Base-by-base conservation (phyloP, 2,113 vertebrate genomes). In the Tachuris rubrigastra region DNA sequence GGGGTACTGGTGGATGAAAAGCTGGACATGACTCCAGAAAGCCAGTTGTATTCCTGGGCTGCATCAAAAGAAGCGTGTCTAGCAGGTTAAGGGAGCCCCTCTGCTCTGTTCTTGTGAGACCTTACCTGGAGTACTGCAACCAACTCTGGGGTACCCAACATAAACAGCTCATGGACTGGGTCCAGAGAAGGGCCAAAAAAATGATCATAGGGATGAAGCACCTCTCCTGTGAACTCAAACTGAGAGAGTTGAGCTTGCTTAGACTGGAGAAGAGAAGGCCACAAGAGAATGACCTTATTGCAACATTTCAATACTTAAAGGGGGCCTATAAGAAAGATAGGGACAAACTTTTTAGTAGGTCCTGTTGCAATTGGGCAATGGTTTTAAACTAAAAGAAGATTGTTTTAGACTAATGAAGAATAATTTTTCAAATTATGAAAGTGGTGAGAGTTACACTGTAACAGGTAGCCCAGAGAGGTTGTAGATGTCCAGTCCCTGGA, bases 21-120 rank as follows among this genome's bases (percentile, higher is more conserved):
- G 5, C 20, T 56, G 25, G 19, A 25, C 12, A 8, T 31, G 8
- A 60, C 6, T 21, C 18, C 33, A 46, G 44, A 66, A 53, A 11
- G 9, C 9, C 62, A 50, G 53, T 1, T 0, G 0, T 23, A 53
- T 33, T 37, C 27, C 63, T 30, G 27, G 25, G 4, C 30, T 76
- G 9, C n/a, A 66, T 20, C 55, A 84, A 41, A 25, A 69, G 55
- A 74, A 53, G 3, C 1, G 2, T 5, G 18, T 21, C 30, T 31
- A 41, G 9, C 2, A 58, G 55, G 18, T 14, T 2, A 5, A 50
- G 18, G 17, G 37, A 85, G 9, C 9, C 27, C n/a, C 21, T 63
- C 68, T 66, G 2, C 47, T 41, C 11, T 8, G 8, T 9, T 47
- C 8, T 62, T 0, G 0, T 20, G 42, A 56, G 31, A 53, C 31